Percentiles rank a stretch among this genome's conserved stretches.
These are phyloP conservation scores for Cerastis rubricosa DNA, from an alignment of 2,888 invertebrate genomes.

Conservation along the genomic window DNA sequence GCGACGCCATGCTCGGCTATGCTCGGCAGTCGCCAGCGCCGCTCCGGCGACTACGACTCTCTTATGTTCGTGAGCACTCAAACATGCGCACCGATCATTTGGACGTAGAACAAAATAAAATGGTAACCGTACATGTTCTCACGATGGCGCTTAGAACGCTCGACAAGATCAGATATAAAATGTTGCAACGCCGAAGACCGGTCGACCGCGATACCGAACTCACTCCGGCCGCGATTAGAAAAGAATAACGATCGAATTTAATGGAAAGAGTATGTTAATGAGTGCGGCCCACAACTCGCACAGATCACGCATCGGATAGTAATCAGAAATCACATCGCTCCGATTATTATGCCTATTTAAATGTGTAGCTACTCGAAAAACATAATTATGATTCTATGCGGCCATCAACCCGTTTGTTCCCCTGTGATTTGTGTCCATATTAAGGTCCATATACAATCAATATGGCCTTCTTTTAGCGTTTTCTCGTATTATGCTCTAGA, in stretches of 20 bases:
- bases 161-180: constrained; percentile 80
- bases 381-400: constrained; percentile 74
- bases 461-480: constrained; percentile 29
- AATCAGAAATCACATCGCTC: constrained; percentile 73
- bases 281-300: constrained; percentile 68
- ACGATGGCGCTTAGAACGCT: constrained; percentile 86
- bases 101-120: constrained; percentile 71
- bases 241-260: constrained; percentile 77
- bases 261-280: constrained; percentile 76
- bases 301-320: constrained; percentile 69
- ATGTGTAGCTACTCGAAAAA: constrained; percentile 71
- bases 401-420: constrained; percentile 70
- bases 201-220: constrained; percentile 81
- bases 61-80: constrained; percentile 41
- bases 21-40: constrained; percentile 32
- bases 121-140: constrained; percentile 81
- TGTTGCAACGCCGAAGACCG: constrained; percentile 85
- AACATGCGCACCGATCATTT: constrained; percentile 63
- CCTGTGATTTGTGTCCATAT: constrained; percentile 61
- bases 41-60: constrained; percentile 16
- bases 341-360: constrained; percentile 75
- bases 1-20: constrained; percentile 68
- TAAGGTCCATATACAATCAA: constrained; percentile 28
- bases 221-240: constrained; percentile 78
- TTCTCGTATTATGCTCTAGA: constrained; percentile 45